Conservation (phyloP, 1,140 invertebrate species). For the Papilio machaon region DNA sequence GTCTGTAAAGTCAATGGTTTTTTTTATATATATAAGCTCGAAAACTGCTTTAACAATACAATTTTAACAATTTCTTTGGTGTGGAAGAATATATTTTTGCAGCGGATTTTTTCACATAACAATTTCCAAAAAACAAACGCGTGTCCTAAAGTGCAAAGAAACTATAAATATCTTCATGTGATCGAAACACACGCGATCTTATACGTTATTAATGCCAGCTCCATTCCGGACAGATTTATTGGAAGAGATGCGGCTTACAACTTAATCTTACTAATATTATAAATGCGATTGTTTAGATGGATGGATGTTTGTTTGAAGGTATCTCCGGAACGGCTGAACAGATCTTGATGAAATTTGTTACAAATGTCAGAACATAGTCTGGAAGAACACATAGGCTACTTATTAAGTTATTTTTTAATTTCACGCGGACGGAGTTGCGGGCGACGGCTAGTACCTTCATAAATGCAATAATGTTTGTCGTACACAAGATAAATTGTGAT, state of each 20-base stretch:
- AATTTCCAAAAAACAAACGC: background rate
- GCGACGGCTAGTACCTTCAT: background rate
- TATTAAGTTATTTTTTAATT: too few relatives aligned
- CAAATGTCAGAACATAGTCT: too few relatives aligned
- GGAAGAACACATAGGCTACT: too few relatives aligned
- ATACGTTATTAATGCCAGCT: slow-evolving; percentile 20
- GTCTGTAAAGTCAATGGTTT: background rate
- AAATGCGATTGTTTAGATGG: too few relatives aligned
- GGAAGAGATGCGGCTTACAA: slow-evolving; percentile 34
- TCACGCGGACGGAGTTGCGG: too few relatives aligned
- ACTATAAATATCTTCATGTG: slow-evolving; percentile 17
- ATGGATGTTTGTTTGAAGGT: too few relatives aligned
- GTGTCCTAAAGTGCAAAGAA: slow-evolving; percentile 14
- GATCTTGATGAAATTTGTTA: too few relatives aligned
- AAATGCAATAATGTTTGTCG: slow-evolving; percentile 28
- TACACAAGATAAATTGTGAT: slow-evolving; percentile 27
- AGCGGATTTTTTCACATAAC: background rate
- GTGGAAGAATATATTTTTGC: background rate
- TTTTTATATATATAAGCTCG: background rate
- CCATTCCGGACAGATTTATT: slow-evolving; percentile 37
- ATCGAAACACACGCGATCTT: slow-evolving; percentile 17
- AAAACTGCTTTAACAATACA: background rate
- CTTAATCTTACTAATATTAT: slow-evolving; percentile 9
- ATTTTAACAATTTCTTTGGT: background rate
- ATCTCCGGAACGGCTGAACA: too few relatives aligned